Evolutionary conservation across 2,888 invertebrate genomes (phyloP), one percentile per base, ranked within the genome.

Genomic region (Taphrorychus bicolor): DNA sequence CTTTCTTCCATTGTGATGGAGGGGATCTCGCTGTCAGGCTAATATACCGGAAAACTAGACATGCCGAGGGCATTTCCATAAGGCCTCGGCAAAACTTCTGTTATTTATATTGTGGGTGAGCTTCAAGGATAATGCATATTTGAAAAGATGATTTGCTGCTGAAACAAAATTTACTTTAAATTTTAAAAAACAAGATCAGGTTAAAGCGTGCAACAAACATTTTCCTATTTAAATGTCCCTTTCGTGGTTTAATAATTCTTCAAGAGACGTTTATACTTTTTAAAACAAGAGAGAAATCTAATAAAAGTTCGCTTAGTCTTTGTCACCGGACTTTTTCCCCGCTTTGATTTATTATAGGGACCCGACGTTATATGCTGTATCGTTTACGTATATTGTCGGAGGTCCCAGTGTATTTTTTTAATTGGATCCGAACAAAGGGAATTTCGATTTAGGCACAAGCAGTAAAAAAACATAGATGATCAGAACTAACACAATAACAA

Each of bases 281-380:
- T 59, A 68, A 64, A 48, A 57, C 45, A 56, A 42, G 42, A 54
- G 59, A 56, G 42, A 68, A 68, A 68, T 63, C 64, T 68, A 68
- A 68, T 68, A 68, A 68, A 64, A 68, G 52, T 68, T 40, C 67
- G 66, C 24, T 66, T 42, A 57, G 66, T 66, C 61, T 66, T 66
- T 66, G 66, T 66, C 66, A 56, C 56, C 60, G 32, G 41, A 32
- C 32, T 57, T 56, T 66, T 60, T 66, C 58, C 24, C 14, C 57
- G 23, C 22, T 66, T 61, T 66, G 66, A 66, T 66, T 66, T 66
- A 66, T 66, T 66, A 61, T 52, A 48, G 17, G 14, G 56, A 22
- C 24, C 5, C 18, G 5, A 51, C 18, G 5, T 14, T 14, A 32
- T 11, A 32, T 32, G 5, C 58, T 42, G 22, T 32, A 59, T 60